Conservation (phyloP, 2,888 invertebrate species). For the Erebia ligea region DNA sequence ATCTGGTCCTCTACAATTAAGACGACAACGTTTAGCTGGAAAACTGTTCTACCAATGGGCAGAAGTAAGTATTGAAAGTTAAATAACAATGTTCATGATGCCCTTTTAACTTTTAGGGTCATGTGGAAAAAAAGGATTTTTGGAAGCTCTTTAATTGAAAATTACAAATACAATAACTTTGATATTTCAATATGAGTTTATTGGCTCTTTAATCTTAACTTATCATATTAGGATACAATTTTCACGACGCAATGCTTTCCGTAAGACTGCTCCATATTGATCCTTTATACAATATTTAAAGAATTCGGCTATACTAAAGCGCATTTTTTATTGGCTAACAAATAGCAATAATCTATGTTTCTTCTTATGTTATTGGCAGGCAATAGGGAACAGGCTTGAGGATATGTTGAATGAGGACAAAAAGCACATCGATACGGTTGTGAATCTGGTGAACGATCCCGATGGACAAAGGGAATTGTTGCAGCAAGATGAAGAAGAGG, state of each 20-base stretch:
- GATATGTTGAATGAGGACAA: conserved; percentile 94
- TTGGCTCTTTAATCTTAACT: too few relatives aligned
- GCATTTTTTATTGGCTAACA: background rate
- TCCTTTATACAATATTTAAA: too few relatives aligned
- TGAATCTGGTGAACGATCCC: conserved; percentile 88
- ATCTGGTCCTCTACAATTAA: conserved; percentile 66
- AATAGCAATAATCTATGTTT: background rate
- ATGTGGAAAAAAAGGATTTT: too few relatives aligned
- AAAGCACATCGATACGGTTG: conserved; percentile 86
- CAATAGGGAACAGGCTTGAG: conserved; percentile 94
- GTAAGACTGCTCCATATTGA: too few relatives aligned
- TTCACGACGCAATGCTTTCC: too few relatives aligned
- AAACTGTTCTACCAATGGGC: conserved; percentile 99
- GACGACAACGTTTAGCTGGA: conserved; percentile 90
- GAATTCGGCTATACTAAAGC: background rate
- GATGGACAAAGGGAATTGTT: conserved; percentile 90
- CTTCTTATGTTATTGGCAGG: conserved; percentile 58
- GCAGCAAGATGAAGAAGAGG: conserved; percentile 96
- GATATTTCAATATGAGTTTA: too few relatives aligned
- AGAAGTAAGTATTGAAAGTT: conserved; percentile 83
- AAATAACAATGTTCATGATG: background rate
- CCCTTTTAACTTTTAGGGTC: background rate
- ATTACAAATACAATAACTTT: too few relatives aligned
- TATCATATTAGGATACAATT: too few relatives aligned
- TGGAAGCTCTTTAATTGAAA: too few relatives aligned